Percentiles rank a stretch among this genome's conserved stretches.
Conservation (phyloP, 2,113 vertebrate genomes). For the Melanocharis versteri region DNA sequence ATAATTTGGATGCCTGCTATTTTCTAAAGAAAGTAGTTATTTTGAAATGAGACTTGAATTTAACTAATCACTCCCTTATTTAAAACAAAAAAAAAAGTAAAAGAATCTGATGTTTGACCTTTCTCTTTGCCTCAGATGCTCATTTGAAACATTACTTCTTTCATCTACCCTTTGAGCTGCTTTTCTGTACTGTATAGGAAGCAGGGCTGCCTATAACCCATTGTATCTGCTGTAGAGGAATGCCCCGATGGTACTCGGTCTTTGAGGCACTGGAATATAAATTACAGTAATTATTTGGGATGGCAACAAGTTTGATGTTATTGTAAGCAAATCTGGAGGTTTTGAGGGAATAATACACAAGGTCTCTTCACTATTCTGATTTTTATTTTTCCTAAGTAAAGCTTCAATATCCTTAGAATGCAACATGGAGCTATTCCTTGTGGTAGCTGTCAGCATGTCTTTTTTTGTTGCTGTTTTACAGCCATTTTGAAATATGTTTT, state of each 20-base stretch:
- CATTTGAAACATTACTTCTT: not conserved
- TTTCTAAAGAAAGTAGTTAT: slow-evolving; percentile 6
- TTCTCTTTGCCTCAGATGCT: not conserved
- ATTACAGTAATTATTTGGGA: not conserved
- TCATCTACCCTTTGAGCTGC: not conserved
- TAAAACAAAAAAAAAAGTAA: not conserved
- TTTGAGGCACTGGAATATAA: not conserved
- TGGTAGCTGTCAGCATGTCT: not conserved
- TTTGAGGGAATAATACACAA: not conserved
- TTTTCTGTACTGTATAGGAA: not conserved
- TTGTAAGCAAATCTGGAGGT: not conserved
- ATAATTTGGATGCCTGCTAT: slow-evolving; percentile 1
- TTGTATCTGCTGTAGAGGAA: not conserved
- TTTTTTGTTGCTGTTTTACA: not conserved
- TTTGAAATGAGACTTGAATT: not conserved
- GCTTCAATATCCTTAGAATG: not conserved
- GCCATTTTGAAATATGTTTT: slow-evolving; percentile 19
- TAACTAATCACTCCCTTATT: not conserved
- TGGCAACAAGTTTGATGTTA: not conserved
- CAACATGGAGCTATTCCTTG: not conserved
- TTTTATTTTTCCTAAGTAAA: not conserved
- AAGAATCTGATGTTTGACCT: not conserved
- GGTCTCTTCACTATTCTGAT: not conserved
- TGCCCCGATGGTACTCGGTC: not conserved
- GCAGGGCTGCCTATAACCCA: not conserved